Evolutionary conservation across 2,797 vertebrate species (phyloP).

Genomic region (Sebastes oblongus): DNA sequence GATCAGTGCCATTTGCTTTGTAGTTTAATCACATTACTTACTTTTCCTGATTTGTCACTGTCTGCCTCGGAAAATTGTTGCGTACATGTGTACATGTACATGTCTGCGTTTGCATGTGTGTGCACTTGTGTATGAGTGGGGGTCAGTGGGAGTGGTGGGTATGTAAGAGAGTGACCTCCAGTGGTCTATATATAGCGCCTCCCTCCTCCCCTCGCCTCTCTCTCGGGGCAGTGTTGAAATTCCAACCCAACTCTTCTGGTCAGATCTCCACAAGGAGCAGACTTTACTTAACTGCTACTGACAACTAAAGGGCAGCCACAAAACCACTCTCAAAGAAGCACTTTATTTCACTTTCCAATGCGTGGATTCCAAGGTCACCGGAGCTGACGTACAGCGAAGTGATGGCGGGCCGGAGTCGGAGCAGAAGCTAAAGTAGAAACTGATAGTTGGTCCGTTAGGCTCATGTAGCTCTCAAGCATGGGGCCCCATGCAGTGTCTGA

Average conservation of each 20-base stretch:
- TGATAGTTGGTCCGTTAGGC: slow-evolving; percentile 48
- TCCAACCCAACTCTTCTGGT: slow-evolving; percentile 86
- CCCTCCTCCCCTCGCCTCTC: slow-evolving; percentile 69
- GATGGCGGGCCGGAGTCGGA: slow-evolving; percentile 31
- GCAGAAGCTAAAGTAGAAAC: slow-evolving; percentile 50
- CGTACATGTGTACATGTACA: background rate
- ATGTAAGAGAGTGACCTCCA: slow-evolving; percentile 79
- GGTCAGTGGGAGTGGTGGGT: slow-evolving; percentile 85
- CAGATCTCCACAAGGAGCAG: slow-evolving; percentile 78
- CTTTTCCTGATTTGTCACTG: slow-evolving; percentile 9
- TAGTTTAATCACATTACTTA: slow-evolving; percentile 22
- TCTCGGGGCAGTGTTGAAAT: slow-evolving; percentile 91
- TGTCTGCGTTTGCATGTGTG: slow-evolving; percentile 45
- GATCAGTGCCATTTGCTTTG: slow-evolving; percentile 32
- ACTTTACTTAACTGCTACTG: slow-evolving; percentile 67
- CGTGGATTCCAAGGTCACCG: slow-evolving; percentile 50
- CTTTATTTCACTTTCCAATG: slow-evolving; percentile 39
- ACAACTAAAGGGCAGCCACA: slow-evolving; percentile 51
- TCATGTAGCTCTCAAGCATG: slow-evolving; percentile 49
- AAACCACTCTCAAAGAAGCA: slow-evolving; percentile 37
- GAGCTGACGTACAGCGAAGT: slow-evolving; percentile 12
- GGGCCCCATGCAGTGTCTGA: slow-evolving; percentile 33
- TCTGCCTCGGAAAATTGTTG: background rate
- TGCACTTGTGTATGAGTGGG: slow-evolving; percentile 67
- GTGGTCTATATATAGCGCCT: slow-evolving; percentile 77